These are phyloP conservation scores for Mechanitis messenoides DNA, from an alignment of 2,888 invertebrate species.

Conservation along the genomic window DNA sequence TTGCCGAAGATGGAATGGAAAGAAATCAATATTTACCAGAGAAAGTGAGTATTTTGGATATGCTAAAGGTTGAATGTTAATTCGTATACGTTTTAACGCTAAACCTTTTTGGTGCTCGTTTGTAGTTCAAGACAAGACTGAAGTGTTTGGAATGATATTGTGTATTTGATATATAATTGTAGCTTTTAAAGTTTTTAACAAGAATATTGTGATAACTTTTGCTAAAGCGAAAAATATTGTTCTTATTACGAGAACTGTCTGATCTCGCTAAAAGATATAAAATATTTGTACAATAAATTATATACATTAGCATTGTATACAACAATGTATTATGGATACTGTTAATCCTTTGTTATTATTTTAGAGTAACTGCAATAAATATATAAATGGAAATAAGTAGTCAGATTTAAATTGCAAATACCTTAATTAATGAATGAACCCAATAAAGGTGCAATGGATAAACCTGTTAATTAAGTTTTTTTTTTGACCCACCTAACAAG, in stretches of 20 bases:
- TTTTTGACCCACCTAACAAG: too few relatives aligned
- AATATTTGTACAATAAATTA: background rate
- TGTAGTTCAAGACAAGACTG: conserved; percentile 2
- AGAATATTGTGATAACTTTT: background rate
- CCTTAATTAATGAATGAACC: too few relatives aligned
- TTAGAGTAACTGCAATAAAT: too few relatives aligned
- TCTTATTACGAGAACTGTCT: background rate
- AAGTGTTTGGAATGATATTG: background rate
- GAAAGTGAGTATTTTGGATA: background rate
- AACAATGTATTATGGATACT: background rate
- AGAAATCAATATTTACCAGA: conserved; percentile 5
- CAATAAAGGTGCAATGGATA: too few relatives aligned
- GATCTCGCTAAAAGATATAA: background rate
- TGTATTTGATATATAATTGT: background rate
- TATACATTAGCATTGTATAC: background rate
- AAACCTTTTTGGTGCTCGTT: background rate
- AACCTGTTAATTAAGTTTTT: too few relatives aligned
- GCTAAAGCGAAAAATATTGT: background rate
- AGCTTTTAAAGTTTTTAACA: background rate
- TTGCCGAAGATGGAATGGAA: conserved; percentile 25
- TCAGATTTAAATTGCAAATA: too few relatives aligned
- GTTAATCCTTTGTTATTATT: too few relatives aligned
- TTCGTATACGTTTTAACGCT: too few relatives aligned
- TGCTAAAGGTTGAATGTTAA: too few relatives aligned
- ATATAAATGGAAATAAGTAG: too few relatives aligned